These are phyloP conservation scores for Hoplostethus mediterraneus DNA, from an alignment of 2,797 vertebrate species.

Conservation along the genomic window DNA sequence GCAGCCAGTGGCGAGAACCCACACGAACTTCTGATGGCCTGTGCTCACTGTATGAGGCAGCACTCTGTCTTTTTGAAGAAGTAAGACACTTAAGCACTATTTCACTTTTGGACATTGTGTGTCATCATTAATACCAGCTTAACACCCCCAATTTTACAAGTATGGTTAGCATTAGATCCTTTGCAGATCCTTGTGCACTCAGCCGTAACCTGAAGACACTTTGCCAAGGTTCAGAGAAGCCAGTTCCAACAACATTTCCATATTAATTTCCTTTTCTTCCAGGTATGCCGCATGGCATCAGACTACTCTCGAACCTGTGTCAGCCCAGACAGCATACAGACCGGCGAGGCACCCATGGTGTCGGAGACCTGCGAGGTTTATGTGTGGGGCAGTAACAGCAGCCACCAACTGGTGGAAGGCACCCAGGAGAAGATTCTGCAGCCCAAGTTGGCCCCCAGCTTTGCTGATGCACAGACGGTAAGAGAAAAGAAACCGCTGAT, in stretches of 20 bases:
- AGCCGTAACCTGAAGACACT: too few relatives aligned
- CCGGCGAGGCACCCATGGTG: constrained; percentile 90
- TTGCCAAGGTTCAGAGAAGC: too few relatives aligned
- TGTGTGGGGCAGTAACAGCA: constrained; percentile 92
- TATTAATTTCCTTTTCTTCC: neutral
- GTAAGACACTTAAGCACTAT: constrained; percentile 67
- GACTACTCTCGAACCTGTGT: constrained; percentile 98
- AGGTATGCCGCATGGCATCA: constrained; percentile 98
- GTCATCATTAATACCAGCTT: neutral
- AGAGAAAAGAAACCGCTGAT: neutral
- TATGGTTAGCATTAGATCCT: neutral
- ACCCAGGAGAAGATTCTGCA: constrained; percentile 89
- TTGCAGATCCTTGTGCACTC: neutral
- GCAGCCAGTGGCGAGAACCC: constrained; percentile 97
- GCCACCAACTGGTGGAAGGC: constrained; percentile 89
- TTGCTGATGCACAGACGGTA: constrained; percentile 87
- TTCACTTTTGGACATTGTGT: neutral
- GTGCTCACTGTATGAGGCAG: constrained; percentile 96
- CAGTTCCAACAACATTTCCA: too few relatives aligned
- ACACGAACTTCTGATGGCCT: constrained; percentile 92
- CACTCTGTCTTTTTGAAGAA: constrained; percentile 95
- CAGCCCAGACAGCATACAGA: constrained; percentile 96
- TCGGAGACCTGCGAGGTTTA: constrained; percentile 97
- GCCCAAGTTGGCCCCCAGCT: constrained; percentile 87
- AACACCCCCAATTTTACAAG: too few relatives aligned